Evolutionary conservation across 2,113 vertebrate genomes (phyloP), one percentile per base, ranked within the genome.

Genomic region (Microtus ochrogaster): DNA sequence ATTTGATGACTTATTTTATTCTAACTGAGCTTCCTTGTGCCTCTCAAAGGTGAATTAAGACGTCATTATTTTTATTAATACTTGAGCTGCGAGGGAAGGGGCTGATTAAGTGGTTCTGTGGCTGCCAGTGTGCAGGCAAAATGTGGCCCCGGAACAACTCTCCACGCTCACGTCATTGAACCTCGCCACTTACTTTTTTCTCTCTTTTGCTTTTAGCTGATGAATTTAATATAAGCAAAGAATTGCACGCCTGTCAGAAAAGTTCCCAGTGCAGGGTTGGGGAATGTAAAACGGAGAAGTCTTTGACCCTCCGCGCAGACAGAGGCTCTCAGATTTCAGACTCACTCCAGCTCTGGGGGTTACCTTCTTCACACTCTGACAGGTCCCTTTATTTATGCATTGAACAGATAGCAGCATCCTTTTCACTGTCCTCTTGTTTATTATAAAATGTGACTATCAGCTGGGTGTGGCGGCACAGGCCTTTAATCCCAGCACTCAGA

Each of bases 1-100:
- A 89, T 88, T 94, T 91, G 81, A 94, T 95, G 82, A 92, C 88
- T 97, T 96, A 86, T 78, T 95, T 96, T 66, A 74, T 52, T 61
- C 77, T 84, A 52, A 21, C 52, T 26, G 76, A 90, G 78, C 36
- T 81, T 96, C 74, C 89, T 83, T 84, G 22, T 79, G 79, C 85
- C 70, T 97, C 96, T 94, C 83, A 92, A 84, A 95, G 91, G 52
- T 92, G 76, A 96, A 96, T 91, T 88, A 95, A 97, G 96, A 87
- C 2, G 22, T 90, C 79, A 95, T 96, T 92, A 81, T 77, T 96
- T 65, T 89, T 94, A 66, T 95, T 83, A 97, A 94, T 90, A 94
- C 68, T 72, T 87, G 13, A 72, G 47, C 68, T 63, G 94, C 89
- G 49, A 78, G 63, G 68, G 76, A 70, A 94, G 94, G 72, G 84